These are phyloP conservation scores for Gymnarchus niloticus DNA, from an alignment of 2,113 vertebrate species.

Conservation along the genomic window DNA sequence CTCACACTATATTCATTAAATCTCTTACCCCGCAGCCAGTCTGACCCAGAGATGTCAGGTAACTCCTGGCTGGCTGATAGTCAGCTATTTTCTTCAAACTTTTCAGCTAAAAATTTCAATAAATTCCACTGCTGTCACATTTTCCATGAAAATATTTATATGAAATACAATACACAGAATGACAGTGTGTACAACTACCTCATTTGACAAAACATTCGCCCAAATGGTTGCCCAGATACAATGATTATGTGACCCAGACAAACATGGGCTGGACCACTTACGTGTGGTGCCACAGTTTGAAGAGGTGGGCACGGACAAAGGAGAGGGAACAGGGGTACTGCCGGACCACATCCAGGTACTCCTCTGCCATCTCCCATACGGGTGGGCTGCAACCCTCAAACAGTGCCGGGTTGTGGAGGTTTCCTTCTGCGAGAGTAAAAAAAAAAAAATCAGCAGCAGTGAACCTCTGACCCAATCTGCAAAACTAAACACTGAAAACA, in stretches of 20 bases:
- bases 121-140: background rate
- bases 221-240: background rate
- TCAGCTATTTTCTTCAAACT: background rate
- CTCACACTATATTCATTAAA: background rate
- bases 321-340: slow-evolving; percentile 82
- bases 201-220: background rate
- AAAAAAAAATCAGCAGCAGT: background rate
- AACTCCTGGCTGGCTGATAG: background rate
- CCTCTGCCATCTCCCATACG: slow-evolving; percentile 93
- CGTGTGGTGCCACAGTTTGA: slow-evolving; percentile 99
- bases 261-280: slow-evolving; percentile 55
- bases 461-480: background rate
- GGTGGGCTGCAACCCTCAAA: slow-evolving; percentile 84
- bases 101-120: background rate
- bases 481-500: background rate
- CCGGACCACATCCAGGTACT: slow-evolving; percentile 83
- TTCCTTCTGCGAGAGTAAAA: slow-evolving; percentile 70
- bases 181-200: background rate
- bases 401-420: slow-evolving; percentile 92
- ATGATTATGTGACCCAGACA: background rate
- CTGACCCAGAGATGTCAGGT: background rate
- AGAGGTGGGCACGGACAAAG: slow-evolving; percentile 87
- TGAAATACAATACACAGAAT: background rate
- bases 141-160: background rate
- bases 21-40: background rate